Percentiles rank a stretch among this genome's conserved stretches.
Evolutionary conservation across 1,140 invertebrate genomes (phyloP).

Genomic region (Papilio polytes): DNA sequence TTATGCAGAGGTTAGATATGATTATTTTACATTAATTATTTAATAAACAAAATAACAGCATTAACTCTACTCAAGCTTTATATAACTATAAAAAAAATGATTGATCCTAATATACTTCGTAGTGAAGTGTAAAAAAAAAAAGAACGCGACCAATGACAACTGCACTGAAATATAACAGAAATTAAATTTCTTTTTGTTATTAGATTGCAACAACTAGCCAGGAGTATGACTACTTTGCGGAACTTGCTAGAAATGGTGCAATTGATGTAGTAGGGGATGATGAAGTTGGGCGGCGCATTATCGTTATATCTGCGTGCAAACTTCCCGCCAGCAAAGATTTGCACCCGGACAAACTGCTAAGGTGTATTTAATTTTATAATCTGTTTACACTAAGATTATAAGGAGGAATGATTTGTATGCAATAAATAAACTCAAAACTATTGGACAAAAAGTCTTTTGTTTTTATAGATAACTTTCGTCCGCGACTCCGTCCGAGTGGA

Average conservation of each 20-base stretch:
- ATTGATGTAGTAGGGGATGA: constrained; percentile 97
- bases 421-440: too few relatives aligned
- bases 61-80: too few relatives aligned
- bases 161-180: not conserved
- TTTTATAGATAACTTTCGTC: not conserved
- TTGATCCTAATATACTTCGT: too few relatives aligned
- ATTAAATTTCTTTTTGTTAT: not conserved
- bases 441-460: too few relatives aligned
- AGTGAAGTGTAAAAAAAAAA: too few relatives aligned
- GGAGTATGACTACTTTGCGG: constrained; percentile 79
- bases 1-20: constrained; percentile 68
- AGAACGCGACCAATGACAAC: not conserved
- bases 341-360: constrained; percentile 92
- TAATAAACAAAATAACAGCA: not conserved
- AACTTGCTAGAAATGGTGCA: constrained; percentile 92
- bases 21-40: not conserved
- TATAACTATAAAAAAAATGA: too few relatives aligned
- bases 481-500: too few relatives aligned
- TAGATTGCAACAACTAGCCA: constrained; percentile 13
- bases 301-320: constrained; percentile 97
- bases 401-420: too few relatives aligned
- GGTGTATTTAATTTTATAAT: constrained; percentile 82
- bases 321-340: constrained; percentile 94
- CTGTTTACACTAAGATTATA: not conserved
- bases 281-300: constrained; percentile 94